Evolutionary conservation across 2,797 vertebrate genomes (phyloP).

Genomic region (Sebastes alutus): DNA sequence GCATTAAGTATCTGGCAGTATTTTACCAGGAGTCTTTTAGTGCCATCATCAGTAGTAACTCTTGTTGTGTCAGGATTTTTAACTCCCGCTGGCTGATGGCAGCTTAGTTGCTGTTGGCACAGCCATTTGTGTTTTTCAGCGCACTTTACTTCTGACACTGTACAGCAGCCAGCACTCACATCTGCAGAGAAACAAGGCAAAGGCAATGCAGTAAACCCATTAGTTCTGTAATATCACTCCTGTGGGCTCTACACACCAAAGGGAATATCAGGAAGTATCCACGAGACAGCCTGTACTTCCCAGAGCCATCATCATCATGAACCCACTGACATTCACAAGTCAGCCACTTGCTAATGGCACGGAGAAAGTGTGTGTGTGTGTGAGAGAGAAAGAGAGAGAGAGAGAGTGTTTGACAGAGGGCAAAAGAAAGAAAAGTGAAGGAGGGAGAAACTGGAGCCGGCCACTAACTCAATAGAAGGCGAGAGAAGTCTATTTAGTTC

Average conservation of each 20-base stretch:
- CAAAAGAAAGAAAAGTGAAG: constrained; percentile 59
- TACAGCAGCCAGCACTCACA: constrained; percentile 33
- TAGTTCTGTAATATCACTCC: constrained; percentile 69
- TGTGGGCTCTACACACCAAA: constrained; percentile 49
- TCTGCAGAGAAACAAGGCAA: constrained; percentile 47
- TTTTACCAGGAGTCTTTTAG: constrained; percentile 7
- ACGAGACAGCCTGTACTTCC: constrained; percentile 49
- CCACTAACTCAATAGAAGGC: constrained; percentile 77
- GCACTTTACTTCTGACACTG: constrained; percentile 41
- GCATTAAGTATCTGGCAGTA: neutral
- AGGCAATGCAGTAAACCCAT: constrained; percentile 50
- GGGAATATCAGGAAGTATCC: constrained; percentile 63
- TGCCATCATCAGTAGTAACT: neutral
- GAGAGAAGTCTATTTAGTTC: constrained; percentile 78
- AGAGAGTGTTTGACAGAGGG: constrained; percentile 53
- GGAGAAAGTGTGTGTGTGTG: neutral
- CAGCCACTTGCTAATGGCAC: constrained; percentile 54
- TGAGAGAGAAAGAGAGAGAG: neutral
- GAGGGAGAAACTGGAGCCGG: constrained; percentile 74
- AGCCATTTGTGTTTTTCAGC: constrained; percentile 26
- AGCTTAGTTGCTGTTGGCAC: constrained; percentile 11
- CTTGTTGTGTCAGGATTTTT: constrained; percentile 2
- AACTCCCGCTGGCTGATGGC: constrained; percentile 3
- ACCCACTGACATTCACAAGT: constrained; percentile 69
- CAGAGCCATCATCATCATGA: constrained; percentile 46